Conservation (phyloP, 2,888 invertebrate genomes). For the Polyploca ridens region DNA sequence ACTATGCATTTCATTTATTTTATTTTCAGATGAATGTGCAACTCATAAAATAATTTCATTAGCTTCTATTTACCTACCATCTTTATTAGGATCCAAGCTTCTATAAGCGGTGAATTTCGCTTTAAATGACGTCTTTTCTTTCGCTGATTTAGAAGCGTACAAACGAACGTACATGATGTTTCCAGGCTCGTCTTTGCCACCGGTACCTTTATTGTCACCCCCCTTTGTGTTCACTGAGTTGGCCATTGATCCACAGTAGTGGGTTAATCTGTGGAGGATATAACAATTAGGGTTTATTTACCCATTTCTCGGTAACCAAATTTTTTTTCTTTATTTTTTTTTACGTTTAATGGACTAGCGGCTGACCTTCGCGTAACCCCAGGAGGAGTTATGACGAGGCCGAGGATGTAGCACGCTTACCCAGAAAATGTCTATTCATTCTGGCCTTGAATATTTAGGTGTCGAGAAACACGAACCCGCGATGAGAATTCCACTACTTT, state of each 20-base stretch:
- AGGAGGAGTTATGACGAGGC: no score
- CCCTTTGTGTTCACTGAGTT: constrained; percentile 87
- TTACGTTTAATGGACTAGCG: no score
- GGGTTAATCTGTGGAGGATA: constrained; percentile 77
- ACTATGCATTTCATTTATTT: neutral
- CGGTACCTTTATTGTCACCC: constrained; percentile 28
- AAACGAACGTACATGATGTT: constrained; percentile 89
- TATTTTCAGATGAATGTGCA: constrained; percentile 2
- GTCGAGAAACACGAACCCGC: no score
- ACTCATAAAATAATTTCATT: neutral
- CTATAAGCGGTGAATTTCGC: constrained; percentile 91
- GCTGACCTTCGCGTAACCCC: no score
- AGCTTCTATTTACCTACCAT: constrained; percentile 16
- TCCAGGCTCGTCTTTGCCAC: constrained; percentile 54
- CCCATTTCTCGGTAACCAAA: no score
- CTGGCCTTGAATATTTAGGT: no score
- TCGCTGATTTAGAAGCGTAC: constrained; percentile 87
- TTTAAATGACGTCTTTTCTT: constrained; percentile 83
- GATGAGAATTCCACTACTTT: no score
- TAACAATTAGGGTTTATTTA: no score
- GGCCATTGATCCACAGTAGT: constrained; percentile 94
- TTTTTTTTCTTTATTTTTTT: no score
- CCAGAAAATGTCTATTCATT: no score
- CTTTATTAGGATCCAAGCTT: constrained; percentile 48
- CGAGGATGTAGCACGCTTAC: no score